Evolutionary conservation across 2,113 vertebrate genomes (phyloP), one percentile per base, ranked within the genome.

Genomic region (Tragelaphus scriptus): DNA sequence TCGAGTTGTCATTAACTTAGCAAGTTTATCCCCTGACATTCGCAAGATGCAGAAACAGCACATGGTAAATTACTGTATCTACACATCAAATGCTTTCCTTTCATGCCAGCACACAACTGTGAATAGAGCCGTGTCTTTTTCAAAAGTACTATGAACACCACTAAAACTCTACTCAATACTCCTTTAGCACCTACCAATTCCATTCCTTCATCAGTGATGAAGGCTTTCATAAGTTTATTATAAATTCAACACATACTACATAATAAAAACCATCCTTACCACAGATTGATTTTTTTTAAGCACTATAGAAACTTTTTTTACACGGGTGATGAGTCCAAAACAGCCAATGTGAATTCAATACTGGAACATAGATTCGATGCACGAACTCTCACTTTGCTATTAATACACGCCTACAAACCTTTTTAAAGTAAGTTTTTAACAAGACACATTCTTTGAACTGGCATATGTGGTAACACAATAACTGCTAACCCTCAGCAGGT

Each of bases 21-120:
- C 92, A 85, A 93, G 95, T 95, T 94, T 91, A 87, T 91, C 86
- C 90, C 92, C 93, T 68, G 89, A 94, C 89, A 92, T 40, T 92
- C 96, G 61, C 85, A 86, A 92, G 88, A 86, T 40, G 25, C 56
- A 95, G 88, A 86, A 77, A 49, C 95, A 93, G 97, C 86, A 53
- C 92, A 79, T 4, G 51, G 77, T 26, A 58, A 79, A 95, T 91
- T 8, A 68, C 80, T 32, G 2, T 26, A 12, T 56, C 86, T 88
- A n/a, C 87, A 65, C 61, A 89, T 14, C 77, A 40, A 84, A 61
- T 7, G 65, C n/a, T 56, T 49, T n/a, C 44, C 26, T 63, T n/a
- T 51, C 91, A 14, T 19, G 71, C 77, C 71, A 17, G 47, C 65
- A 36, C 21, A 1, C 15, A 21, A 44, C 58, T 86, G 92, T 56